Evolutionary conservation across 1,140 invertebrate genomes (phyloP), one percentile per base, ranked within the genome.

Genomic region (Globodera ellingtonae): DNA sequence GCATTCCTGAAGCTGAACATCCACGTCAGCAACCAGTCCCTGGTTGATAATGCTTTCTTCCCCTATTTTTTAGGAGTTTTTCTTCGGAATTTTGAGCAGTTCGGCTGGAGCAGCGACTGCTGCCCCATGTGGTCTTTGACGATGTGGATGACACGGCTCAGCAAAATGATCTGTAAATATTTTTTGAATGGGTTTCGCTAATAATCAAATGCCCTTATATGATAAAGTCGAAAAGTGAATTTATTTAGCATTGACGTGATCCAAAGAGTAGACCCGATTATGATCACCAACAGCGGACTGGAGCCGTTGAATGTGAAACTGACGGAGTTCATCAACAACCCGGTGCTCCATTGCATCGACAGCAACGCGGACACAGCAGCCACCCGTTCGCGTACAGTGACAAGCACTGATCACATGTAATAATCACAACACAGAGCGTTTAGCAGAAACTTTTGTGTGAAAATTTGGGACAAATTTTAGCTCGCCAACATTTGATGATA

Each of bases 1-100:
- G 96, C 98, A 52, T 94, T 98, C 81, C 93, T 99, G 24, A 98
- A 98, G 92, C 90, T 99, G 7, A 99, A 99, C 89, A 98, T 99
- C 87, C 97, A 99, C 89, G 97, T 99, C 13, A 97, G 97, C 21
- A 99, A 99, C 89, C 98, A 98, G 35, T 98, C 96, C 0, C 91
- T 99, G 62, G 56, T 62, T 18, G 18, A 2, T 35, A 35, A 35
- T 35, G 35, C 35, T 35, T 35, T 35, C 35, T 62, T 6, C n/a
- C n/a, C n/a, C n/a, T n/a, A n/a, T n/a, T n/a, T n/a, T n/a, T n/a
- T n/a, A n/a, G n/a, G n/a, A n/a, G n/a, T n/a, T 4, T 18, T 6
- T 18, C 56, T 4, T 62, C 1, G 2, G 56, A 1, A 10, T 13
- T 52, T 15, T 7, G 52, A 6, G 56, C 10, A 18, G 56, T 62